A percentile compares a stretch with the other conserved stretches of the same genome.
Evolutionary conservation across 2,888 invertebrate species (phyloP).

Genomic region (Thera obeliscata): DNA sequence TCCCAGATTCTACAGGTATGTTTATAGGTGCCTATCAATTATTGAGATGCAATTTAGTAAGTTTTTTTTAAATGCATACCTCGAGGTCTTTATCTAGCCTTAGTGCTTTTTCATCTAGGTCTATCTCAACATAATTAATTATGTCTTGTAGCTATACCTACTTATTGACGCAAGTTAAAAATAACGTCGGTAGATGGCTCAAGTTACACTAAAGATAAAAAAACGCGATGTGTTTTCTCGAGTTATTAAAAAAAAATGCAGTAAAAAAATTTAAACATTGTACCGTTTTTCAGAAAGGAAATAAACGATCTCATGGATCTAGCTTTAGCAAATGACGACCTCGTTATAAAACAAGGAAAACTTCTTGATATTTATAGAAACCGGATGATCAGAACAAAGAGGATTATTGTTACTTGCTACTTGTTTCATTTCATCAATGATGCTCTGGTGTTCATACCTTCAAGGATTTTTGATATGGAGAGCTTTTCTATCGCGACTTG

Average conservation of each 20-base stretch:
- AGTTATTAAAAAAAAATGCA: too few relatives aligned
- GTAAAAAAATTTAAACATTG: neutral
- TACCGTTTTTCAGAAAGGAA: conserved; percentile 39
- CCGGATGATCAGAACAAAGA: conserved; percentile 48
- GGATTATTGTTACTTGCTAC: conserved; percentile 50
- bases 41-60: too few relatives aligned
- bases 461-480: conserved; percentile 45
- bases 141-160: neutral
- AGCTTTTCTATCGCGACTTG: conserved; percentile 49
- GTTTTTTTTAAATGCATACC: too few relatives aligned
- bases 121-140: neutral
- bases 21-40: too few relatives aligned
- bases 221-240: too few relatives aligned
- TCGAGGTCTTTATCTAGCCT: too few relatives aligned
- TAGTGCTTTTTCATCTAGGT: too few relatives aligned
- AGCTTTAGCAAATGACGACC: conserved; percentile 45
- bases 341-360: conserved; percentile 38
- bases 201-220: too few relatives aligned
- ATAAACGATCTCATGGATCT: conserved; percentile 43
- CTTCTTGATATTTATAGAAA: conserved; percentile 38
- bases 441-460: conserved; percentile 50
- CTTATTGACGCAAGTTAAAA: too few relatives aligned
- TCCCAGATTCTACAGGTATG: too few relatives aligned
- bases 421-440: conserved; percentile 52
- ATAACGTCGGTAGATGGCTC: too few relatives aligned